A percentile compares a stretch with the other conserved stretches of the same genome.
Evolutionary conservation across 1,140 invertebrate genomes (phyloP).

Genomic region (Drosophila albomicans): DNA sequence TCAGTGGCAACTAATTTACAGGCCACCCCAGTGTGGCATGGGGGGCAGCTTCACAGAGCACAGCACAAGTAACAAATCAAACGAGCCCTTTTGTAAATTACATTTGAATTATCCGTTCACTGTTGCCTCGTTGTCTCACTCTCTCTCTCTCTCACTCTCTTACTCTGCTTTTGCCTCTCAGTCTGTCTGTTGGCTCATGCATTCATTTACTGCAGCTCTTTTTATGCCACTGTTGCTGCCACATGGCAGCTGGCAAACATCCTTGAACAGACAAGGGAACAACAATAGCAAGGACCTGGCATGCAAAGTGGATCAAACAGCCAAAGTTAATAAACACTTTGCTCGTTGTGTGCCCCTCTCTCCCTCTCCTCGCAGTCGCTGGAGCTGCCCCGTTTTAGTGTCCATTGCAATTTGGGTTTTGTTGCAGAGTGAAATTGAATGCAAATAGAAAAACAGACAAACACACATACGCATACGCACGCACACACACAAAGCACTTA

Average conservation of each 20-base stretch:
- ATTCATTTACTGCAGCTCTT: conserved; percentile 56
- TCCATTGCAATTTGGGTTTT: conserved; percentile 78
- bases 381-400: conserved; percentile 47
- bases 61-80: conserved; percentile 75
- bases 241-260: conserved; percentile 61
- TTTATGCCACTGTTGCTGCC: conserved; percentile 46
- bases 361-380: not conserved
- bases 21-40: conserved; percentile 17
- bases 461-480: conserved; percentile 31
- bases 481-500: conserved; percentile 64
- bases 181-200: conserved; percentile 15
- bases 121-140: conserved; percentile 17
- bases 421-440: conserved; percentile 80
- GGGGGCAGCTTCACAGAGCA: conserved; percentile 13
- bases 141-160: not conserved
- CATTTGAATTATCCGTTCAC: conserved; percentile 77
- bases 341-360: conserved; percentile 27
- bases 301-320: conserved; percentile 80
- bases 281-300: conserved; percentile 45
- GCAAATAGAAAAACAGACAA: conserved; percentile 76
- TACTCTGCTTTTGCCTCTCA: not conserved
- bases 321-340: conserved; percentile 83
- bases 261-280: conserved; percentile 50
- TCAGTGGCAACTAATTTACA: conserved; percentile 65
- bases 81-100: conserved; percentile 81